Evolutionary conservation across 1,140 invertebrate genomes (phyloP), one percentile per base, ranked within the genome.

Genomic region (Rhyacophila brunnea): DNA sequence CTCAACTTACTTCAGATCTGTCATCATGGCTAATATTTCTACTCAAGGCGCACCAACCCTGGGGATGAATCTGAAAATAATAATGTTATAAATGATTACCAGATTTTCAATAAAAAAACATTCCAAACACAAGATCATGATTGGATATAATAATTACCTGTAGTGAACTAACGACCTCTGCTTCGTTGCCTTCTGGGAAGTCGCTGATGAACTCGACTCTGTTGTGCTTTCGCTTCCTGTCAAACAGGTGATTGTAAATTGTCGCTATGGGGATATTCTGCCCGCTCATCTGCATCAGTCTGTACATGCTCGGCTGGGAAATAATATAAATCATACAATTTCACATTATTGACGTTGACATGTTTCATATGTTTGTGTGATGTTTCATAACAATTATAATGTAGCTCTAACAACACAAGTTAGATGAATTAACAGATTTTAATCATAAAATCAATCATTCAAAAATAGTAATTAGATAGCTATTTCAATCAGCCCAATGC

Each of bases 141-240:
- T n/a, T n/a, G n/a, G n/a, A n/a, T n/a, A n/a, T n/a, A n/a, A 45
- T 43, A 65, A 32, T 45, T 59, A 83, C 82, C 80, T 95, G 89
- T 40, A 95, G 75, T 13, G 92, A 93, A 63, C 91, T 90, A 64
- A 96, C 91, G 49, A 93, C 88, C 75, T 94, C 90, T 0, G 93
- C 92, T 65, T 94, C 91, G 71, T 95, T 90, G 1, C 84, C 84
- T 19, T 80, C 75, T 0, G 93, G 92, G 72, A 96, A 96, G 79
- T 96, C 94, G 1, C 88, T 87, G 5, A 96, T 84, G 68, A 96
- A 88, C 74, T 96, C 93, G 1, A 96, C 85, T 42, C 93, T 80
- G 74, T 96, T 96, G 56, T 87, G 81, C 58, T 83, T 83, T 32
- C 91, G 81, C 6, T 78, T 81, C 20, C 81, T 76, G 20, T 85